Evolutionary conservation across 2,113 vertebrate genomes (phyloP).

Genomic region (Grus americana): DNA sequence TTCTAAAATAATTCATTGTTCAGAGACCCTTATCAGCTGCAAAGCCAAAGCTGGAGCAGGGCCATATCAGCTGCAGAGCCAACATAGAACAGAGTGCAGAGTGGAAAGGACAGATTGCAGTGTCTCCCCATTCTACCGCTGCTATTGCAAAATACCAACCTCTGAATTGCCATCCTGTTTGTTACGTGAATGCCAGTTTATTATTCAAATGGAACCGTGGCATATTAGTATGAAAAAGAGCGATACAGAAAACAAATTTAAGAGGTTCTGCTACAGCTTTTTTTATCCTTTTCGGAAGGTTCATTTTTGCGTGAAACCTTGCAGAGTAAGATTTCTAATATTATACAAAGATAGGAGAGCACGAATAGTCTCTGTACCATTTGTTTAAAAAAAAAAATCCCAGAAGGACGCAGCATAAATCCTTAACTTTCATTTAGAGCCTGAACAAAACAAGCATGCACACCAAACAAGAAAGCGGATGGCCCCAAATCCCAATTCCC

Average conservation of each 20-base stretch:
- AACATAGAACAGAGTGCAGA: not conserved
- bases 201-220: not conserved
- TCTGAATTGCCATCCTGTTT: slow-evolving; percentile 1
- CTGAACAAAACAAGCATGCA: not conserved
- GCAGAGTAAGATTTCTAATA: not conserved
- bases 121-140: not conserved
- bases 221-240: not conserved
- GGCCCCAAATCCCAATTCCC: not conserved
- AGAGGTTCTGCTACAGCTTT: not conserved
- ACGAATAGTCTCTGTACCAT: not conserved
- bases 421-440: not conserved
- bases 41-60: slow-evolving; percentile 28
- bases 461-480: not conserved
- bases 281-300: not conserved
- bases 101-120: slow-evolving; percentile 21
- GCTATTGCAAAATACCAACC: slow-evolving; percentile 16
- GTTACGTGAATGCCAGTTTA: not conserved
- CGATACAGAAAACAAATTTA: not conserved
- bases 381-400: not conserved
- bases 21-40: slow-evolving; percentile 32
- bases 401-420: not conserved
- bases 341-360: not conserved
- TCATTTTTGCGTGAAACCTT: not conserved
- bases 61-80: slow-evolving; percentile 33
- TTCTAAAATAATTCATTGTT: slow-evolving; percentile 38